A percentile compares a stretch with the other conserved stretches of the same genome.
Evolutionary conservation across 2,888 invertebrate species (phyloP).

Genomic region (Frankliniella fusca): DNA sequence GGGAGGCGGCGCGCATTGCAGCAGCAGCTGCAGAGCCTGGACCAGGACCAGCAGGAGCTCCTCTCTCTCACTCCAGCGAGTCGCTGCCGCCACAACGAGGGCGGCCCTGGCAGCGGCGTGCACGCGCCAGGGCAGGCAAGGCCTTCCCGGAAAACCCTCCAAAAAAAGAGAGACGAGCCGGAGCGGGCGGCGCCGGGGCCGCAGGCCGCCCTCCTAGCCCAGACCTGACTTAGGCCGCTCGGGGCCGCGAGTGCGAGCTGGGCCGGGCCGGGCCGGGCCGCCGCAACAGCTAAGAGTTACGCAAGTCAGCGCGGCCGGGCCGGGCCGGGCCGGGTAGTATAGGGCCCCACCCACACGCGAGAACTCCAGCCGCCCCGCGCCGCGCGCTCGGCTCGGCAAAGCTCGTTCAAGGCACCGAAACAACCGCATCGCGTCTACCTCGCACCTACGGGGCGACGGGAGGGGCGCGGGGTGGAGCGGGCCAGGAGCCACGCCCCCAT

Average conservation of each 20-base stretch:
- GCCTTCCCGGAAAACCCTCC: not conserved
- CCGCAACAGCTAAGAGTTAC: too few species aligned
- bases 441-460: not conserved
- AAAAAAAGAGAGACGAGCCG: too few species aligned
- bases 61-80: too few species aligned
- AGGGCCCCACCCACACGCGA: not conserved
- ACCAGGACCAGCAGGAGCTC: too few species aligned
- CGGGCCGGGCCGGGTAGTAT: too few species aligned
- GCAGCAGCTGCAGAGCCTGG: too few species aligned
- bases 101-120: too few species aligned
- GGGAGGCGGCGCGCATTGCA: too few species aligned
- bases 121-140: not conserved
- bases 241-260: not conserved
- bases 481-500: not conserved
- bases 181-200: not conserved
- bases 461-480: not conserved
- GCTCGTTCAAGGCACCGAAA: not conserved
- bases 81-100: too few species aligned
- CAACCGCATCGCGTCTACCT: not conserved
- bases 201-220: not conserved
- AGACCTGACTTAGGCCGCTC: too few species aligned
- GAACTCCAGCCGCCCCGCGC: not conserved
- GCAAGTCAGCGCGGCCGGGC: not conserved
- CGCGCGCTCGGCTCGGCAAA: not conserved
- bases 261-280: not conserved